phyloP scores from a whole-genome alignment of 2,113 vertebrate genomes.

The Ptilonorhynchus violaceus region DNA sequence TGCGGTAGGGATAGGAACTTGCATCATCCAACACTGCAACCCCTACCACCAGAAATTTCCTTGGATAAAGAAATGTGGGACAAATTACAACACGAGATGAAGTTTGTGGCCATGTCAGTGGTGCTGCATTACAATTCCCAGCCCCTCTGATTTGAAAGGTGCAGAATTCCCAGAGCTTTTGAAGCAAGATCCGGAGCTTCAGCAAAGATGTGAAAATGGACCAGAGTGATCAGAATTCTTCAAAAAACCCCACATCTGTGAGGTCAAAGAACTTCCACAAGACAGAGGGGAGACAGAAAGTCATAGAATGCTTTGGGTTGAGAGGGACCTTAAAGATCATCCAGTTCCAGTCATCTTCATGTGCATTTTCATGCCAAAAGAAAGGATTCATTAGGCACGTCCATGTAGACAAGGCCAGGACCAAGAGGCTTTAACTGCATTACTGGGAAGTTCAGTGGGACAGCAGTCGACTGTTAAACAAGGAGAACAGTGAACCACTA shows the following conservation, averaged over 20 bases:
- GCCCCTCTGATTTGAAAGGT: neutral
- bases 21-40: neutral
- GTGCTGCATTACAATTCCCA: neutral
- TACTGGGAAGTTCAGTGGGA: neutral
- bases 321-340: neutral
- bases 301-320: neutral
- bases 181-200: neutral
- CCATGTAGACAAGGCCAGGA: neutral
- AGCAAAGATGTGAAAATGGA: neutral
- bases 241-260: neutral
- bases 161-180: neutral
- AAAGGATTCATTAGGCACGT: neutral
- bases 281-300: neutral
- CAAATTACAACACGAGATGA: neutral
- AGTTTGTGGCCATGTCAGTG: neutral
- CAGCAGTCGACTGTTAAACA: neutral
- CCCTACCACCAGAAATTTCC: neutral
- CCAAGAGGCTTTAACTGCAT: neutral
- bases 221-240: neutral
- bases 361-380: neutral
- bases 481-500: neutral
- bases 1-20: neutral
- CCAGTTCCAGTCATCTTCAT: neutral
- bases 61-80: neutral
- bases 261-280: neutral